These are phyloP conservation scores for Cricetomys ansorgei DNA, from an alignment of 2,113 vertebrate species.

Conservation along the genomic window DNA sequence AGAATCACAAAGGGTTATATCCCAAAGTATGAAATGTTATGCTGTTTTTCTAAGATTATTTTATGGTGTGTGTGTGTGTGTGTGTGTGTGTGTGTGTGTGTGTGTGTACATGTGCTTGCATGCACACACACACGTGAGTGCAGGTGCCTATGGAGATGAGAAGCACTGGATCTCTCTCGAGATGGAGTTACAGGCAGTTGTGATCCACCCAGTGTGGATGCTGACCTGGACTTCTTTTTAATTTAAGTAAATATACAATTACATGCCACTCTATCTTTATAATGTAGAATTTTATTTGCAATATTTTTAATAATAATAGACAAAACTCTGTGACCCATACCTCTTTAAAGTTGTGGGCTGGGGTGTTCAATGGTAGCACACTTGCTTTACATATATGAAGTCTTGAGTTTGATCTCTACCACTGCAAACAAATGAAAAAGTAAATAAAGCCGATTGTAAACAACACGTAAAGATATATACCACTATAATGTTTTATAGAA, in stretches of 20 bases:
- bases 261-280: not conserved
- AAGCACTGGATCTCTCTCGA: not conserved
- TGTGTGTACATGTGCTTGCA: accelerated
- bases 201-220: not conserved
- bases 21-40: not conserved
- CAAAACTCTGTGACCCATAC: not conserved
- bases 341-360: not conserved
- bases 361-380: not conserved
- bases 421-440: not conserved
- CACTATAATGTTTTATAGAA: not conserved
- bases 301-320: not conserved
- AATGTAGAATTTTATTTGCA: not conserved
- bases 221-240: not conserved
- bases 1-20: not conserved
- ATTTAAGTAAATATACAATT: not conserved
- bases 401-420: not conserved
- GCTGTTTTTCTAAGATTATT: not conserved
- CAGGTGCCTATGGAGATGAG: not conserved
- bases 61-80: not conserved
- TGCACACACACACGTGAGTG: no score
- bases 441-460: not conserved
- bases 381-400: not conserved
- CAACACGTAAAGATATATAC: not conserved
- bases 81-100: not conserved
- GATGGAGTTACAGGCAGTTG: not conserved